Conservation (phyloP, 2,113 vertebrate genomes). For the Pelusios castaneus region DNA sequence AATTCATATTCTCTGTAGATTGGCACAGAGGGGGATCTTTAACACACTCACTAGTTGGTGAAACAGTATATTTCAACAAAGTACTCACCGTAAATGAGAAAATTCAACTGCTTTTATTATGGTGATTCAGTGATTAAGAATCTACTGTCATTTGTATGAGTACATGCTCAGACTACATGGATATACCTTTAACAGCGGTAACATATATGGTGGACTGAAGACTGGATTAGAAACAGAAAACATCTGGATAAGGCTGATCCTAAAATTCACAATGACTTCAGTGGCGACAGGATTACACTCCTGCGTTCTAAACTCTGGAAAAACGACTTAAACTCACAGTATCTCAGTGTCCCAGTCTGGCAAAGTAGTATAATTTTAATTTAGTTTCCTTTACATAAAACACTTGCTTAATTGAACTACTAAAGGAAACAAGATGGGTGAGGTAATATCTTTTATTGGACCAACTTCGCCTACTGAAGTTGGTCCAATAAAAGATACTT, state of each 20-base stretch:
- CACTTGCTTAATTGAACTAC: background rate
- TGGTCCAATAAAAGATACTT: background rate
- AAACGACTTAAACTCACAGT: background rate
- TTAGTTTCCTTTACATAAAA: background rate
- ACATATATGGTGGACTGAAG: background rate
- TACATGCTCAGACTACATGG: background rate
- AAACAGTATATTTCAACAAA: background rate
- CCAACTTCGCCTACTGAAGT: too few species aligned
- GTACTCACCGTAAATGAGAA: background rate
- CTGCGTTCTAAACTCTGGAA: background rate
- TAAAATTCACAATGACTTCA: background rate
- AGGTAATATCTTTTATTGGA: too few species aligned
- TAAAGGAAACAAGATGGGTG: background rate
- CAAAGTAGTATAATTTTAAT: background rate
- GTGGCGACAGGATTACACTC: background rate
- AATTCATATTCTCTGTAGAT: too few species aligned
- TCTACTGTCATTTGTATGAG: background rate
- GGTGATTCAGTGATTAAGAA: background rate
- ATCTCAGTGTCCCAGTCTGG: background rate
- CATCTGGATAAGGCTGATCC: background rate
- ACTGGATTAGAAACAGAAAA: background rate
- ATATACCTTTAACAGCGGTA: background rate
- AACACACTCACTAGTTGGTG: too few species aligned
- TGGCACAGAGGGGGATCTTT: too few species aligned
- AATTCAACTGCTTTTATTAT: background rate